Base-by-base conservation (phyloP, 2,797 vertebrate genomes). In the Alectoris magna region DNA sequence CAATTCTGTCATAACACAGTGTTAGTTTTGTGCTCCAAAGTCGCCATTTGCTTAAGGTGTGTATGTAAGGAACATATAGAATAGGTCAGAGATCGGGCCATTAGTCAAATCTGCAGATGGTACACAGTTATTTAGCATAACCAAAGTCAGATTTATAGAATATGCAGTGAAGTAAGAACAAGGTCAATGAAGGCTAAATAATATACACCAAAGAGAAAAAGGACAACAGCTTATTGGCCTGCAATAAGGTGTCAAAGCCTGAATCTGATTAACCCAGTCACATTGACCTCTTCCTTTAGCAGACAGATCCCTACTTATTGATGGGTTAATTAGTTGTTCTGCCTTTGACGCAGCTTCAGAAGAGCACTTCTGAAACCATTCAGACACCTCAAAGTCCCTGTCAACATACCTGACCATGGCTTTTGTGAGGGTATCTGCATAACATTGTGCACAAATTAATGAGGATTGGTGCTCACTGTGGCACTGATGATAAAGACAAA, bases 151-250 rank as follows among this genome's bases (percentile, higher is more conserved):
- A 48, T 18, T 60, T 85, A 26, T n/a, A 80, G 51, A 68, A 38
- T 3, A 9, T 3, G 11, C 10, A 44, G 14, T 41, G 23, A 84
- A 87, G 15, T 46, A 66, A 70, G 36, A n/a, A 24, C 51, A 79
- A 60, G 36, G 36, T 44, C 78, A 77, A 36, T 1, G 2, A 58
- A 41, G 68, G 10, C 18, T 44, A 14, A 68, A 18, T 44, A 24
- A 23, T 11, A 18, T 1, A 36, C 6, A 17, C 4, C 27, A 8
- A 14, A 69, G 39, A 19, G 43, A 66, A 74, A 68, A 5, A 77
- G 14, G 9, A 46, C 17, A 48, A 11, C 41, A 71, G 41, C 0
- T 0, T 2, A 60, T 19, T 39, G 43, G n/a, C 8, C 34, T 68
- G 11, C n/a, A 59, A 21, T 2, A 51, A 34, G 11, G 34, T 10